These are phyloP conservation scores for Buceros bicornis DNA, from an alignment of 2,797 vertebrate genomes.

Conservation along the genomic window DNA sequence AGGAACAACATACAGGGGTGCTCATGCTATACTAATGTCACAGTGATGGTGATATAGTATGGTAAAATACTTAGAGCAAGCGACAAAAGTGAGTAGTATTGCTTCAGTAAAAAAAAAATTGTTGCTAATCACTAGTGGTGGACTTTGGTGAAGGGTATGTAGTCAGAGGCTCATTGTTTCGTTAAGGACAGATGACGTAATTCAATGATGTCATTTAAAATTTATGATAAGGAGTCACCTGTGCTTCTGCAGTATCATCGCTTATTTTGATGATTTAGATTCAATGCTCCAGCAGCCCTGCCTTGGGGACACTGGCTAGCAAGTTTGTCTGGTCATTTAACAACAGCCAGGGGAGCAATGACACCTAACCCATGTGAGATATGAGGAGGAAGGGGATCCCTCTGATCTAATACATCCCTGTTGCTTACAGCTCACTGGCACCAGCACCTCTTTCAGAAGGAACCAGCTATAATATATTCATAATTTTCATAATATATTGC, in stretches of 20 bases:
- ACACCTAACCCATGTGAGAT: not conserved
- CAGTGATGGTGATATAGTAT: accelerated
- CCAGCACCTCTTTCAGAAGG: not conserved
- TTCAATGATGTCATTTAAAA: not conserved
- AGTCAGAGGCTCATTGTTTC: not conserved
- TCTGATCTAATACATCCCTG: not conserved
- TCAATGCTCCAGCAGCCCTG: not conserved
- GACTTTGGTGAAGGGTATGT: not conserved
- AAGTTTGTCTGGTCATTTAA: not conserved
- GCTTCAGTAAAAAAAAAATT: not conserved
- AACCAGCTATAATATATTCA: not conserved
- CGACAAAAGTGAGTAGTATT: not conserved
- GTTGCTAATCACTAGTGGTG: not conserved
- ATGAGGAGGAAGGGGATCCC: not conserved
- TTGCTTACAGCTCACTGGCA: not conserved
- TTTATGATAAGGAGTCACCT: not conserved
- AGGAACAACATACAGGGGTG: not conserved
- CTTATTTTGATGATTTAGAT: not conserved
- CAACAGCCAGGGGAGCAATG: not conserved
- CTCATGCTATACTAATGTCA: not conserved
- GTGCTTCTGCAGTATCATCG: not conserved
- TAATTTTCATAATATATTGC: not conserved
- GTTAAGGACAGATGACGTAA: not conserved
- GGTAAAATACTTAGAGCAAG: not conserved
- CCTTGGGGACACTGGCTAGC: not conserved